These are phyloP conservation scores for Chrysodeixis includens DNA, from an alignment of 2,888 invertebrate genomes.

Conservation along the genomic window DNA sequence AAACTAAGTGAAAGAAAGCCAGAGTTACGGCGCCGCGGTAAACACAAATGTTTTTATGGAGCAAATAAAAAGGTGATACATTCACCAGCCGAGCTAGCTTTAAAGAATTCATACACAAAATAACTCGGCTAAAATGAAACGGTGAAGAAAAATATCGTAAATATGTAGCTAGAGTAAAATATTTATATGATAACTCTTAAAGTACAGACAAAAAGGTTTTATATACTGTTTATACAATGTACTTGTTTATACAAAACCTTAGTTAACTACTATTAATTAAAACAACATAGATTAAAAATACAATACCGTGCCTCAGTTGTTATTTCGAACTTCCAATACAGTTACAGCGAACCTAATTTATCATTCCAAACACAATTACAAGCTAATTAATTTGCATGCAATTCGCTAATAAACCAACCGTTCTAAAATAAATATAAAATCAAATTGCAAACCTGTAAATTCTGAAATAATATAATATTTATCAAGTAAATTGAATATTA, in stretches of 20 bases:
- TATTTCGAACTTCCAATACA: not conserved
- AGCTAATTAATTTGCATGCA: constrained; percentile 30
- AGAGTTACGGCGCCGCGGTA: constrained; percentile 27
- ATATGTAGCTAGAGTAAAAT: not conserved
- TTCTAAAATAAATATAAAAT: constrained; percentile 43
- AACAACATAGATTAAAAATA: too few relatives aligned
- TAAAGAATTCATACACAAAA: not conserved
- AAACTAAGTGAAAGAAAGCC: constrained; percentile 58
- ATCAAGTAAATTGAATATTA: constrained; percentile 55
- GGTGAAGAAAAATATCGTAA: not conserved
- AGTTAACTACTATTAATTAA: too few relatives aligned
- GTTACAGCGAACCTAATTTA: not conserved
- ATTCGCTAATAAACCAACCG: constrained; percentile 9
- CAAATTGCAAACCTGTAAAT: constrained; percentile 39
- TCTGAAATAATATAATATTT: constrained; percentile 51
- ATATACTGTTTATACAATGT: not conserved
- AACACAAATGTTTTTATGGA: constrained; percentile 32
- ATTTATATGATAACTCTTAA: not conserved
- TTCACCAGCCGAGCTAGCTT: not conserved
- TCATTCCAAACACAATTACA: constrained; percentile 6
- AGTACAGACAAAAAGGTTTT: not conserved
- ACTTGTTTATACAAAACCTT: too few relatives aligned
- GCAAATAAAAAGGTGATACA: constrained; percentile 38
- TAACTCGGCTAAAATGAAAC: not conserved
- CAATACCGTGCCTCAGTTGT: not conserved